Base-by-base conservation (phyloP, 2,888 invertebrate genomes). In the Agrotis exclamationis region DNA sequence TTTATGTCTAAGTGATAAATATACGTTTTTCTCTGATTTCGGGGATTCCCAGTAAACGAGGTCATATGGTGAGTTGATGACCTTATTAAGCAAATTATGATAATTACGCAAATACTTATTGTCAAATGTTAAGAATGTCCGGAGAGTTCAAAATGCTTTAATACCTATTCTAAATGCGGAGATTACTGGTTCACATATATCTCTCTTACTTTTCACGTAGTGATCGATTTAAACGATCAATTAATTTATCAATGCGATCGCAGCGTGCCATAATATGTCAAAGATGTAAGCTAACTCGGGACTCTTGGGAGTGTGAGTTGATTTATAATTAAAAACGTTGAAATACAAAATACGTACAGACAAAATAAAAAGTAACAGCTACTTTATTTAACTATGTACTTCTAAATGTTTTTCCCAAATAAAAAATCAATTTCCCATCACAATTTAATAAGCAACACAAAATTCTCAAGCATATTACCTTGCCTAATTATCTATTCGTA, bases 401-500 rank as follows among this genome's bases (percentile, higher is more conserved):
- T 39, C 9, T 11, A 14, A 45, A 51, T 28, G 11, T 47, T 5
- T 64, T 51, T 44, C 16, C 22, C n/a, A 11, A 63, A 53, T 24
- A 11, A 56, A 56, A 62, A 63, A 54, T 47, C 33, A 45, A 71
- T 71, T 75, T 68, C 66, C 71, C 39, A 64, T 54, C 28, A 63
- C n/a, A 60, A 45, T 74, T 64, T 70, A 70, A 33, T 7, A 48
- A 13, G 7, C 18, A 53, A 60, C 18, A 20, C 28, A 20, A 66
- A 54, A 7, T 82, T 82, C 76, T 72, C 70, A 81, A 73, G 73
- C 72, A 72, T 76, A 75, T 84, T 66, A 74, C 47, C 57, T 76
- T 83, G 58, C 80, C 57, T 82, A 71, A 80, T 84, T 82, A 82
- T 71, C 63, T 28, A 64, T 11, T 22, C 51, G 60, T 74, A 80